phyloP scores from a whole-genome alignment of 2,888 invertebrate genomes.

The Subacronicta megacephala region DNA sequence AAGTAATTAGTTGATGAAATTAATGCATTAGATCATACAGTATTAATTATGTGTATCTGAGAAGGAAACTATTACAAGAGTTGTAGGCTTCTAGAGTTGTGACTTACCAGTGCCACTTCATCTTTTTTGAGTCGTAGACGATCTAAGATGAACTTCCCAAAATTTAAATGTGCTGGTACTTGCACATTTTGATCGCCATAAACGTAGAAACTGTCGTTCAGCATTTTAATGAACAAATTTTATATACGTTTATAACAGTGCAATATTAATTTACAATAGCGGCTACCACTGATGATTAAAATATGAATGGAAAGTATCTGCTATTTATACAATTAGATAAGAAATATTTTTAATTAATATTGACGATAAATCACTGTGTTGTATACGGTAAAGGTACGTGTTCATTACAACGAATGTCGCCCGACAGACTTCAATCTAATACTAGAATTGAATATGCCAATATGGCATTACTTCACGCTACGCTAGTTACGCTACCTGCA shows the following conservation, averaged over 20 bases:
- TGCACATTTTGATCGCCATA: slow-evolving; percentile 68
- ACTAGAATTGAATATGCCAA: neutral
- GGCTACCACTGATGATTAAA: neutral
- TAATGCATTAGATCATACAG: too few relatives aligned
- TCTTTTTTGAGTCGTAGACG: slow-evolving; percentile 59
- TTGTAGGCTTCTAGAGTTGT: neutral
- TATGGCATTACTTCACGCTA: too few relatives aligned
- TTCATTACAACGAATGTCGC: slow-evolving; percentile 14
- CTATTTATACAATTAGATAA: slow-evolving; percentile 18
- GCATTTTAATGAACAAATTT: slow-evolving; percentile 50
- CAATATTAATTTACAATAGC: neutral
- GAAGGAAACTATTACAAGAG: too few relatives aligned
- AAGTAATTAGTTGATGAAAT: too few relatives aligned
- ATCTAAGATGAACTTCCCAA: slow-evolving; percentile 76
- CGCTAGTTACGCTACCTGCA: neutral
- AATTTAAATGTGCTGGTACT: slow-evolving; percentile 78
- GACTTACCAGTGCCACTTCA: slow-evolving; percentile 73
- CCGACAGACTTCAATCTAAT: slow-evolving; percentile 6
- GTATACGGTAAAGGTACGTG: slow-evolving; percentile 6
- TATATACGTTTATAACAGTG: neutral
- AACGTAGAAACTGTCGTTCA: slow-evolving; percentile 62
- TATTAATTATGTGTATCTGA: too few relatives aligned
- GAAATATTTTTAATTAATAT: slow-evolving; percentile 17
- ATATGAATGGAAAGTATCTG: neutral
- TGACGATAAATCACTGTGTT: slow-evolving; percentile 9